Conservation (phyloP, 2,888 invertebrate genomes). For the Eupeodes luniger region DNA sequence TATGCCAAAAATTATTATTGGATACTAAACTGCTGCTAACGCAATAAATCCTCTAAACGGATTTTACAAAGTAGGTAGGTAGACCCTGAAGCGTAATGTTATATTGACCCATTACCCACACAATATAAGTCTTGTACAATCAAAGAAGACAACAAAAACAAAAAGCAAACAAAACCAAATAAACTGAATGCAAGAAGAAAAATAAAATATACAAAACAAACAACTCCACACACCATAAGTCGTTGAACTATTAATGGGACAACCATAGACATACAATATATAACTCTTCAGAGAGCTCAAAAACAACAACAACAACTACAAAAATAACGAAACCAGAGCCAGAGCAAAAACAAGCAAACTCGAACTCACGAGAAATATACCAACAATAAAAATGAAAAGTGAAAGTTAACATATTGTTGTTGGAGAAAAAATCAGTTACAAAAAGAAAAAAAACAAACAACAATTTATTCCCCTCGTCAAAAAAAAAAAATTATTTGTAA, state of each 20-base stretch:
- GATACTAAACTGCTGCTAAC: constrained; percentile 13
- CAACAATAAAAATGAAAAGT: constrained; percentile 60
- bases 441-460: constrained; percentile 4
- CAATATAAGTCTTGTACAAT: constrained; percentile 31
- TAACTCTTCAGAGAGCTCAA: constrained; percentile 35
- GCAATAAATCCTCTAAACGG: constrained; percentile 71
- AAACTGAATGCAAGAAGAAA: background rate
- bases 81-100: constrained; percentile 66
- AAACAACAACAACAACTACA: constrained; percentile 5
- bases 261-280: constrained; percentile 22
- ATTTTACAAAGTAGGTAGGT: constrained; percentile 64
- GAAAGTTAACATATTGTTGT: constrained; percentile 68
- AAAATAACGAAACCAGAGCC: constrained; percentile 28
- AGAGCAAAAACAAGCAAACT: constrained; percentile 48
- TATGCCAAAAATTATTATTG: constrained; percentile 60
- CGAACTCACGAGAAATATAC: constrained; percentile 20
- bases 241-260: constrained; percentile 73
- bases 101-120: constrained; percentile 45
- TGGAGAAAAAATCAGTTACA: constrained; percentile 43
- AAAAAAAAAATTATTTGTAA: constrained; percentile 49
- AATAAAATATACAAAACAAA: constrained; percentile 36
- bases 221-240: constrained; percentile 51
- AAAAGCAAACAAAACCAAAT: constrained; percentile 6
- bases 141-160: too few relatives aligned
- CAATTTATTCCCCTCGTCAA: background rate